phyloP scores from a whole-genome alignment of 30 jellyfish, hydroid and myxozoan genomes.

The Pseudorhiza aurosa region DNA sequence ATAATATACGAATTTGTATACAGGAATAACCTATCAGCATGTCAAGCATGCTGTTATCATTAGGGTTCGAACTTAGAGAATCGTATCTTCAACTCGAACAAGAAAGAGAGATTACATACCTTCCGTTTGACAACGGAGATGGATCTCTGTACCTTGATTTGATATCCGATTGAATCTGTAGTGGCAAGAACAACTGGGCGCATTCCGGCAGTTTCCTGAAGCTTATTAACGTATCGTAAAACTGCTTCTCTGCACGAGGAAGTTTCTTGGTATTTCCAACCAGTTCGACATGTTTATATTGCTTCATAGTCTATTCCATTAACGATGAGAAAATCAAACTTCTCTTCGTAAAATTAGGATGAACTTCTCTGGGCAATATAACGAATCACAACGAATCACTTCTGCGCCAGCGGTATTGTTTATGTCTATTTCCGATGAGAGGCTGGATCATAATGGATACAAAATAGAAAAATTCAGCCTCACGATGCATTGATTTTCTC shows the following conservation, averaged over 20 bases:
- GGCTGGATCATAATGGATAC: no score
- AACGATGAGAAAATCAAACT: neutral
- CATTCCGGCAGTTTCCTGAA: conserved; percentile 72
- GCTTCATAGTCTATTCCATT: conserved; percentile 21
- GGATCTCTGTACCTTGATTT: conserved; percentile 7
- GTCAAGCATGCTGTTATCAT: no score
- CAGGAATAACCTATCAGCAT: no score
- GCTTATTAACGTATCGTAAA: conserved; percentile 66
- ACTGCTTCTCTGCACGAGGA: conserved; percentile 46
- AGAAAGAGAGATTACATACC: neutral
- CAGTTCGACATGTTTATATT: conserved; percentile 56
- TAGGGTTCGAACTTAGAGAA: no score
- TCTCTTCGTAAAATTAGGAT: neutral
- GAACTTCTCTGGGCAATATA: no score
- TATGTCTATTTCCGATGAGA: no score
- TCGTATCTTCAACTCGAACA: neutral
- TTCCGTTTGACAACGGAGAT: conserved; percentile 12
- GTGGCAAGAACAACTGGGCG: conserved; percentile 64
- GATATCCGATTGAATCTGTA: conserved; percentile 27
- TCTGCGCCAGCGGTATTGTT: no score
- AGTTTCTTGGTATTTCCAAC: conserved; percentile 60
- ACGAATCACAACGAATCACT: no score
- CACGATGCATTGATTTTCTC: no score
- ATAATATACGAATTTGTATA: no score
- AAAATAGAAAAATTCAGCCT: no score